Base-by-base conservation (phyloP, 2,113 vertebrate genomes). In the Planiliza haematocheilus region DNA sequence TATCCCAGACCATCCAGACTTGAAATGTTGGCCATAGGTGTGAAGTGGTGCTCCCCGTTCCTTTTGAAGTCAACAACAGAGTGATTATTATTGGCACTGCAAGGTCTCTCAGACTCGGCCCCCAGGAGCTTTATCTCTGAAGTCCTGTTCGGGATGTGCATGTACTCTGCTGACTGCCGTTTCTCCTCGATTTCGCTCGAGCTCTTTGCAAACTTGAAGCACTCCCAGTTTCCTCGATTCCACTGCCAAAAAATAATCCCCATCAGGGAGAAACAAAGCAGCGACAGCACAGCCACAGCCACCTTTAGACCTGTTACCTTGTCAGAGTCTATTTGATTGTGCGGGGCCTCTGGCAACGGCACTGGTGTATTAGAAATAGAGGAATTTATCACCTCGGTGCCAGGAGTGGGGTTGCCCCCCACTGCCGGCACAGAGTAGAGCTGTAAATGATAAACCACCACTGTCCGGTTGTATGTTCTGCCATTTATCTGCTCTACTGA, bases 51-150 rank as follows among this genome's bases (percentile, higher is more conserved):
- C 48, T 83, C 82, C n/a, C 88, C 84, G 39, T 91, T 91, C 52
- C 82, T 69, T 77, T 84, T 91, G 85, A 91, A 88, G 74, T 83
- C 76, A 39, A 88, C 81, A 50, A 56, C 48, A n/a, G 73, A 39
- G 60, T 91, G 84, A 78, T 91, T 89, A 80, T 91, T 90, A 78
- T 93, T 93, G 60, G 83, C 75, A 36, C n/a, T 71, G 74, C 75
- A 74, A 18, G 70, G 70, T 76, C 75, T 76, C 20, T 49, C 74
- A 1, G 59, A 49, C 50, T 82, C 71, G 1, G 77, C 9, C 48
- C 62, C 73, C 70, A 81, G 75, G 61, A 79, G 38, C 56, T 87
- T 90, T 43, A 55, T 60, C 59, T 84, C 86, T 57, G 86, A 84
- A 73, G 77, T 76, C 65, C 76, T 88, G 78, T 85, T 88, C n/a